Conservation (phyloP, 2,797 vertebrate genomes). For the Bovichtus diacanthus region DNA sequence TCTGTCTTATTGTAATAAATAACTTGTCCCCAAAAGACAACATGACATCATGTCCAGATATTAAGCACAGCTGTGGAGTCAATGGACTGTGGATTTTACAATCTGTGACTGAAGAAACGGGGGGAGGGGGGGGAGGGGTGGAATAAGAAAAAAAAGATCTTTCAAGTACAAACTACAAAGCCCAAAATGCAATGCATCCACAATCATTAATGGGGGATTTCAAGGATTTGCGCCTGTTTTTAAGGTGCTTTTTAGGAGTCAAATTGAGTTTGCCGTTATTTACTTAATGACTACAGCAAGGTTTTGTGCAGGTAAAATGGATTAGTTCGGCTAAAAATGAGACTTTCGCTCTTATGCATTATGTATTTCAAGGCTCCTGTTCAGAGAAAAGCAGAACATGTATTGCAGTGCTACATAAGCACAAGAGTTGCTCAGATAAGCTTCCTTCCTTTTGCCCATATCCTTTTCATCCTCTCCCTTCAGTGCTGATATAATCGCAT, state of each 20-base stretch:
- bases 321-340: neutral
- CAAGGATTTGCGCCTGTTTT: neutral
- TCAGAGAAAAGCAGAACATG: neutral
- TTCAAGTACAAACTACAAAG: neutral
- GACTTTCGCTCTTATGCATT: neutral
- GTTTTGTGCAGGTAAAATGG: neutral
- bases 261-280: neutral
- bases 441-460: neutral
- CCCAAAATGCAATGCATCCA: neutral
- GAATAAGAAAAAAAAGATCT: neutral
- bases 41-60: constrained; percentile 1
- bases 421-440: neutral
- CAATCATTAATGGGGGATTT: neutral
- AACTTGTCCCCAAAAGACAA: neutral
- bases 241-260: neutral
- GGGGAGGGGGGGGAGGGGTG: too few species aligned
- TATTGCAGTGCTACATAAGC: neutral
- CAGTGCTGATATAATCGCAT: neutral
- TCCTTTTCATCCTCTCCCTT: neutral
- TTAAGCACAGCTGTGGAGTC: neutral
- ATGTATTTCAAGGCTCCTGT: neutral
- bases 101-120: neutral
- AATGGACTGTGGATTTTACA: neutral
- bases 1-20: constrained; percentile 3
- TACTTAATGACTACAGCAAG: neutral